A percentile compares a stretch with the other conserved stretches of the same genome.
Evolutionary conservation across 2,888 invertebrate species (phyloP).

Genomic region (Dysmachus trigonus): DNA sequence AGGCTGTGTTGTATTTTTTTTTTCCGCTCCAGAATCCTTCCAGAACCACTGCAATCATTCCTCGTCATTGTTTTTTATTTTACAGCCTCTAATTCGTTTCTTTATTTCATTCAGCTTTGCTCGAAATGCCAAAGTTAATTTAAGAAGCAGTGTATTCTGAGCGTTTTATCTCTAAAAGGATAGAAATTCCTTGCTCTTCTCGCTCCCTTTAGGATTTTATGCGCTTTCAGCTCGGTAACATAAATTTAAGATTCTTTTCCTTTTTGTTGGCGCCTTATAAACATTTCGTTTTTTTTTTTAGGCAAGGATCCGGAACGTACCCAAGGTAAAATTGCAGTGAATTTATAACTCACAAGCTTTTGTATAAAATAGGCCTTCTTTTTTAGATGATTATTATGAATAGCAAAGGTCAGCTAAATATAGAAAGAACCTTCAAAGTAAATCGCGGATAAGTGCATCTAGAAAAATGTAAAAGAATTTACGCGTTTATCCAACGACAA

Average conservation of each 20-base stretch:
- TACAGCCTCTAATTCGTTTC: not conserved
- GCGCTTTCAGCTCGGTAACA: not conserved
- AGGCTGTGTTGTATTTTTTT: not conserved
- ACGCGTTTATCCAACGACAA: too few species aligned
- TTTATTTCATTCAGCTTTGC: not conserved
- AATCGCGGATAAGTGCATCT: too few species aligned
- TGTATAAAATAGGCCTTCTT: not conserved
- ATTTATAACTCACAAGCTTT: not conserved
- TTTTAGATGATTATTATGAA: not conserved
- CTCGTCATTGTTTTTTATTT: not conserved
- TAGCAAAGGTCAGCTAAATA: not conserved
- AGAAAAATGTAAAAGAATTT: too few species aligned
- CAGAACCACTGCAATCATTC: not conserved
- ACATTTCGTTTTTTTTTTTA: not conserved
- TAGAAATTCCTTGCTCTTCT: not conserved
- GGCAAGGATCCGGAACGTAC: not conserved
- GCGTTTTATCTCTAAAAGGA: not conserved
- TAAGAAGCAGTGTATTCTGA: not conserved
- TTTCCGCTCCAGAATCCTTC: not conserved
- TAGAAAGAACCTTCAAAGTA: not conserved
- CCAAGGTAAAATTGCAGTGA: not conserved
- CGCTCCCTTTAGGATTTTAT: not conserved
- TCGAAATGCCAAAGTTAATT: not conserved
- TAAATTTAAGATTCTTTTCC: not conserved
- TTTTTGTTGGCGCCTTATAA: not conserved